Evolutionary conservation across 1,140 invertebrate genomes (phyloP).

Genomic region (Lysiphlebus fabarum): DNA sequence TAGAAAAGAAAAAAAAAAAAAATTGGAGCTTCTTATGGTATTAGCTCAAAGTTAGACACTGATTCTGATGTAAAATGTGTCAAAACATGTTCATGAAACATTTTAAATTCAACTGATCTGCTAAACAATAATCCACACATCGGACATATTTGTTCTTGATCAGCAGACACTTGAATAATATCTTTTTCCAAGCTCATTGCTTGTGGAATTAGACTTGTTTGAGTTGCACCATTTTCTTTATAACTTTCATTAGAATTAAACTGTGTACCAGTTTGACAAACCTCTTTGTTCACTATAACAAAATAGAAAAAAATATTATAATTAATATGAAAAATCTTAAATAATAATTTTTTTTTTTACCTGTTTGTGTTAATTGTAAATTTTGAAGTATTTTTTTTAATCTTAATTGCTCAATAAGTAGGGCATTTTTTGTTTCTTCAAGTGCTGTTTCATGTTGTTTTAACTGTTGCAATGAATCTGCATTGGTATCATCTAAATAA

Average conservation of each 20-base stretch:
- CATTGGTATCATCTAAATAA: slow-evolving; percentile 62
- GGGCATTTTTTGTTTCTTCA: slow-evolving; percentile 61
- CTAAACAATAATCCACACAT: slow-evolving; percentile 48
- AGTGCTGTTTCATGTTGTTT: slow-evolving; percentile 65
- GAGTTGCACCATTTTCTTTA: slow-evolving; percentile 42
- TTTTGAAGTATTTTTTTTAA: slow-evolving; percentile 56
- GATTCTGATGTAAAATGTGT: slow-evolving; percentile 50
- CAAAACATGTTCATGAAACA: slow-evolving; percentile 54
- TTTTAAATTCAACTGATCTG: slow-evolving; percentile 41
- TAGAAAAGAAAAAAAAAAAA: no score
- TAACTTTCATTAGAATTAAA: slow-evolving; percentile 38
- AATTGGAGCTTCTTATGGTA: background rate
- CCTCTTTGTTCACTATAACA: slow-evolving; percentile 38
- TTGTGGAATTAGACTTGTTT: slow-evolving; percentile 39
- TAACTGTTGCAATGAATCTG: slow-evolving; percentile 62
- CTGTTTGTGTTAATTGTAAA: slow-evolving; percentile 42
- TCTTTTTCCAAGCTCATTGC: slow-evolving; percentile 29
- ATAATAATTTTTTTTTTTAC: slow-evolving; percentile 28
- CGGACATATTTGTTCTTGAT: slow-evolving; percentile 43
- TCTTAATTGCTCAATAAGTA: slow-evolving; percentile 63
- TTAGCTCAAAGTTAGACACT: slow-evolving; percentile 34
- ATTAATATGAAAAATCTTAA: slow-evolving; percentile 3
- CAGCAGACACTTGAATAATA: slow-evolving; percentile 13
- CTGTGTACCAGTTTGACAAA: slow-evolving; percentile 45
- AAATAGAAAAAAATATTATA: slow-evolving; percentile 12